phyloP scores from a whole-genome alignment of 1,140 invertebrate genomes.

The Ceratitis capitata region DNA sequence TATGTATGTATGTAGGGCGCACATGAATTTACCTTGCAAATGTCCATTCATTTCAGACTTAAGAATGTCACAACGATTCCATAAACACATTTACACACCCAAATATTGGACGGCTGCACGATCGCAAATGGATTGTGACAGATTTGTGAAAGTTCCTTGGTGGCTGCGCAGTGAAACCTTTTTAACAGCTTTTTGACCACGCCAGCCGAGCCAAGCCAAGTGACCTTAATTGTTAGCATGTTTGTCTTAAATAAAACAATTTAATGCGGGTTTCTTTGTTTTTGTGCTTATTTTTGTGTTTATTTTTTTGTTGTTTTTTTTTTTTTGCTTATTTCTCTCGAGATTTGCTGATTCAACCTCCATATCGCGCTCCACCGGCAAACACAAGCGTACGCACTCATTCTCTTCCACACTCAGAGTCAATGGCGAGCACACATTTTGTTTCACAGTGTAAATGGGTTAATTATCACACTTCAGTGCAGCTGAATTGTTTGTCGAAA shows the following conservation, averaged over 20 bases:
- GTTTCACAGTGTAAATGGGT: constrained; percentile 25
- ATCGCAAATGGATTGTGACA: not conserved
- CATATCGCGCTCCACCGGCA: not conserved
- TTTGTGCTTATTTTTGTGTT: not conserved
- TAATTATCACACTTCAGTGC: constrained; percentile 33
- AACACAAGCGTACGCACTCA: not conserved
- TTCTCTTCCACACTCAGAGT: not conserved
- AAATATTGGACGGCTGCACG: not conserved
- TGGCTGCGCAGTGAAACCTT: constrained; percentile 10
- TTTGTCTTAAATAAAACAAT: constrained; percentile 24
- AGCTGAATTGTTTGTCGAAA: constrained; percentile 38
- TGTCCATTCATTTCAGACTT: not conserved
- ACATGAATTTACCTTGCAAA: not conserved
- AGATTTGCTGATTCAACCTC: not conserved
- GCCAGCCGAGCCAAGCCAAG: constrained; percentile 9
- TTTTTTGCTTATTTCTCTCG: not conserved
- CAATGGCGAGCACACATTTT: not conserved
- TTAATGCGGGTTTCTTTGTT: not conserved
- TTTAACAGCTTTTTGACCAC: not conserved
- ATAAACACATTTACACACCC: not conserved
- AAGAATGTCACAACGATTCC: not conserved
- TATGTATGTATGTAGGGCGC: not conserved
- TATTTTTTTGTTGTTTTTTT: not conserved
- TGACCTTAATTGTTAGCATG: constrained; percentile 26
- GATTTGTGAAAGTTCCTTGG: constrained; percentile 31